A percentile compares a stretch with the other conserved stretches of the same genome.
phyloP scores from a whole-genome alignment of 2,888 invertebrate genomes.

The Ptilodon capucinus region DNA sequence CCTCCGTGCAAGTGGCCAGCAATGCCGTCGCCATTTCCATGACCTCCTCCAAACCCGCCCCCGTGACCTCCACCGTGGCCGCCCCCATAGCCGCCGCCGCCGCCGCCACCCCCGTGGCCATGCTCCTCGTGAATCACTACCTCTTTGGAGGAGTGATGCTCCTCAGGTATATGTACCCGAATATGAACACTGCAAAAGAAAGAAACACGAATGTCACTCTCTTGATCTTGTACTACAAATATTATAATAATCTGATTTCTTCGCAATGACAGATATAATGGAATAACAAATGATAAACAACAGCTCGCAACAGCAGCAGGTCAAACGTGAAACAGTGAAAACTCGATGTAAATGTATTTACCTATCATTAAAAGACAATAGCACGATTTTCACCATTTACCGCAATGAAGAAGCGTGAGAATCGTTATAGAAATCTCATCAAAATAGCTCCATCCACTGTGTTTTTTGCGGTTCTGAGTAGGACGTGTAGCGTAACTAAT shows the following conservation, averaged over 20 bases:
- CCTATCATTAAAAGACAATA: conserved; percentile 63
- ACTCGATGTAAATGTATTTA: conserved; percentile 51
- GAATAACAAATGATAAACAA: conserved; percentile 30
- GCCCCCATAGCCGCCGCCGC: conserved; percentile 50
- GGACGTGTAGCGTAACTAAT: conserved; percentile 40
- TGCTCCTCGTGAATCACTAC: conserved; percentile 69
- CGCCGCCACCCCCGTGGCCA: conserved; percentile 56
- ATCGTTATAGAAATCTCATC: conserved; percentile 69
- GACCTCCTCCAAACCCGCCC: conserved; percentile 21
- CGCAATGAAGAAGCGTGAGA: conserved; percentile 73
- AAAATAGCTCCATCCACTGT: conserved; percentile 60
- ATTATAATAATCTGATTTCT: conserved; percentile 1
- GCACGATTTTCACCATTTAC: conserved; percentile 73
- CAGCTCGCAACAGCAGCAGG: conserved; percentile 59
- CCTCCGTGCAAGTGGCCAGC: conserved; percentile 40
- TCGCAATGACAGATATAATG: conserved; percentile 10
- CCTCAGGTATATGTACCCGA: conserved; percentile 79
- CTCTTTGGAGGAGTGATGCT: conserved; percentile 72
- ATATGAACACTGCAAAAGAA: conserved; percentile 78
- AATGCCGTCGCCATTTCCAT: conserved; percentile 26
- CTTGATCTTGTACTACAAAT: conserved; percentile 17
- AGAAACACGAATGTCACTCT: conserved; percentile 10
- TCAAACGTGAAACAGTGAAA: conserved; percentile 59
- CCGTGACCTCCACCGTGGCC: conserved; percentile 19
- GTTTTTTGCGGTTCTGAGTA: conserved; percentile 59